These are phyloP conservation scores for Leptothorax acervorum DNA, from an alignment of 2,888 invertebrate genomes.

Conservation along the genomic window DNA sequence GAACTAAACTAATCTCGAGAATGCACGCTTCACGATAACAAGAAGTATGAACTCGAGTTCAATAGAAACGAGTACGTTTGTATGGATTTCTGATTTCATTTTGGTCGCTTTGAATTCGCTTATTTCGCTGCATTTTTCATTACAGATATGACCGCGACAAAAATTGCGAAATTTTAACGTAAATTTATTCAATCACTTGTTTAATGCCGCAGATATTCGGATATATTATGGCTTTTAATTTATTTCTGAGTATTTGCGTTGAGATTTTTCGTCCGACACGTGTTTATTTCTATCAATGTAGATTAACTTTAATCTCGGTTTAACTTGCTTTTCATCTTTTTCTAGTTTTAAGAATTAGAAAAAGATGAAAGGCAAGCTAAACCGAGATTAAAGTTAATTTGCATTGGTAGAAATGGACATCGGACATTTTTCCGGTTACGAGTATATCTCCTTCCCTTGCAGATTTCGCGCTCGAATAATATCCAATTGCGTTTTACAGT, in stretches of 20 bases:
- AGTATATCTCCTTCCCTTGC: background rate
- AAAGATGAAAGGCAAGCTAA: no score
- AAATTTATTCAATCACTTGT: background rate
- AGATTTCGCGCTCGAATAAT: background rate
- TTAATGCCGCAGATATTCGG: background rate
- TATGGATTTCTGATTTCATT: background rate
- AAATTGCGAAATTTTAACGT: background rate
- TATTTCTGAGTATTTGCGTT: background rate
- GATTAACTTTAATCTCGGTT: no score
- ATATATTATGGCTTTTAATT: background rate
- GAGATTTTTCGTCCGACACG: background rate
- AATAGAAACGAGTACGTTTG: background rate
- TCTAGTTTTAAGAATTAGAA: no score
- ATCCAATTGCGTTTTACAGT: background rate
- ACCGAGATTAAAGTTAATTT: no score
- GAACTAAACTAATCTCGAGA: slow-evolving; percentile 49
- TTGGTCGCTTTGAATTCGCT: background rate
- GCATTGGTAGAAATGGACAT: no score
- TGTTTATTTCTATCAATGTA: no score
- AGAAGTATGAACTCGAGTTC: background rate
- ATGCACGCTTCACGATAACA: slow-evolving; percentile 9
- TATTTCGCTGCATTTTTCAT: background rate
- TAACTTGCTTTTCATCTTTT: no score
- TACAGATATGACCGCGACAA: background rate
- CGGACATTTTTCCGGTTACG: background rate